Base-by-base conservation (phyloP, 2,797 vertebrate species). In the Enteromius fasciolatus region DNA sequence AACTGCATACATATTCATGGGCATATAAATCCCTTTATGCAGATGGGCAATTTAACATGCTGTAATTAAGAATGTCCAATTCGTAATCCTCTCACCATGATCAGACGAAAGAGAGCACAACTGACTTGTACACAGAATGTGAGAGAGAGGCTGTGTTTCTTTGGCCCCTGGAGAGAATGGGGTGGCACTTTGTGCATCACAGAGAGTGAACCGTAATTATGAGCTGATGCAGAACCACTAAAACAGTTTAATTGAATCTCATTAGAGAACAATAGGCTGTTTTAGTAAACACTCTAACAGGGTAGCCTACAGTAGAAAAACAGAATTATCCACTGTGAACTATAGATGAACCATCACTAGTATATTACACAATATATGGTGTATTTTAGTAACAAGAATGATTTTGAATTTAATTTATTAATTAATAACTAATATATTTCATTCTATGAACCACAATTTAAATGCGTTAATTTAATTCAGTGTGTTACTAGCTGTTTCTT, bases 21-120 rank as follows among this genome's bases (percentile, higher is more conserved):
- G n/a, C 14, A 50, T 76, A 36, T 76, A 28, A 69, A 82, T 78
- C 33, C 31, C 63, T 69, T 23, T 81, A 90, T 69, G 86, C 90
- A 92, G 91, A 91, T 91, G 91, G 90, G 88, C 90, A 89, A 83
- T 92, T 91, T 90, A 90, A 89, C 88, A 84, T 86, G 85, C 81
- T 76, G 88, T 90, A 90, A 91, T 92, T 90, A 92, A 90, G 82
- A 66, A 74, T 84, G 69, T 87, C 85, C 84, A 89, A 89, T 90
- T 90, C 89, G 86, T 89, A 85, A 86, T 86, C 78, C 80, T 87
- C 81, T 86, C 64, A 82, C 77, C 87, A 83, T 80, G 81, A 89
- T 87, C 85, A 61, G 86, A 82, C 75, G 87, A 92, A 61, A 77
- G 72, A 68, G 67, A 76, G 77, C 18, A 28, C 20, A 39, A 57